Base-by-base conservation (phyloP, 2,113 vertebrate genomes). In the Syngnathoides biaculeatus region DNA sequence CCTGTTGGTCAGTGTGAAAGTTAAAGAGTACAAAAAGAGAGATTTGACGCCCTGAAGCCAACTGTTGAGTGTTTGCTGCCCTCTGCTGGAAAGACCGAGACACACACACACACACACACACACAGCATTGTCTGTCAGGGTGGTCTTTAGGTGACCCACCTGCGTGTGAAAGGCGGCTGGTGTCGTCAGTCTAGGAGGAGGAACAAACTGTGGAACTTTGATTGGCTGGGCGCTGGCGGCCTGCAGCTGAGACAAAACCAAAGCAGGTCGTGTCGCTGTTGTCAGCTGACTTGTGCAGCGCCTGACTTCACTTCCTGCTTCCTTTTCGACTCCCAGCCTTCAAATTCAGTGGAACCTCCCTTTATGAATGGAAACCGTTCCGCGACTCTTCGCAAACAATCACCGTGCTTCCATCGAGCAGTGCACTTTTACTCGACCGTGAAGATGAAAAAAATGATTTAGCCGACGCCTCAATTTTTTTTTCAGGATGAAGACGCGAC, bases 151-250 rank as follows among this genome's bases (percentile, higher is more conserved):
- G 71, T 77, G 88, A 94, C 95, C 92, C 88, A 98, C 97, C 94
- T 99, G 97, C 88, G 95, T 96, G 91, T 96, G 95, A 89, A 94
- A 96, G 91, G 94, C 94, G 88, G 96, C 96, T 82, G 95, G 96
- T 90, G 96, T 95, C 90, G 93, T 99, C 89, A 98, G 94, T 93
- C 96, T 94, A 89, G 97, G 95, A 94, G 97, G 97, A 90, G 95
- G 95, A 86, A 98, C 96, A 94, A 99, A 99, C 91, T 99, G 96
- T 90, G 96, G 97, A 92, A 99, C 97, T 96, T 97, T 99, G 93
- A 99, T 99, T 91, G 94, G 95, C 89, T 96, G 96, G 89, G 92
- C 89, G 72, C 82, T 75, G 81, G 95, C 94, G 92, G 96, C 93
- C 92, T 99, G 96, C 91, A 99, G 95, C 95, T 97, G 95, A 90